phyloP scores from a whole-genome alignment of 2,113 vertebrate genomes.

The Sinocyclocheilus anophthalmus region DNA sequence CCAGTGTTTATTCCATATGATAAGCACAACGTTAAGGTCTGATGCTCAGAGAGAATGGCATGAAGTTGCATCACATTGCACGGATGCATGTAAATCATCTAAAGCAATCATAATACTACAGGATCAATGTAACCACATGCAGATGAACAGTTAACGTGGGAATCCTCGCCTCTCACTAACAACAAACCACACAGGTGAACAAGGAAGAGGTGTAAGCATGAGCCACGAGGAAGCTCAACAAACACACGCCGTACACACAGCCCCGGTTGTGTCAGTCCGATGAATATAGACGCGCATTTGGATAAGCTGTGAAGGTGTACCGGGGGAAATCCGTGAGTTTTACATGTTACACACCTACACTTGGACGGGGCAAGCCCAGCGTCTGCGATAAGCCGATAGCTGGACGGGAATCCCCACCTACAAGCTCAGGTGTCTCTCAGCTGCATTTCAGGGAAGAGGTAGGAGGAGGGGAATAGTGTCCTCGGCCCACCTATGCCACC shows the following conservation, averaged over 20 bases:
- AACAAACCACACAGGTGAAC: conserved; percentile 29
- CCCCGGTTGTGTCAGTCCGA: neutral
- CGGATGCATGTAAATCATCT: neutral
- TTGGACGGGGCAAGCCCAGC: conserved; percentile 43
- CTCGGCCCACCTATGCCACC: neutral
- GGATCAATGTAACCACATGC: neutral
- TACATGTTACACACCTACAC: conserved; percentile 60
- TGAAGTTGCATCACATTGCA: neutral
- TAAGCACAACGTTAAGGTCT: neutral
- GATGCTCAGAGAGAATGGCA: neutral
- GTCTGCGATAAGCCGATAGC: conserved; percentile 36
- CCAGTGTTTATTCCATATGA: neutral
- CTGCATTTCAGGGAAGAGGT: conserved; percentile 56
- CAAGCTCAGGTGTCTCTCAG: conserved; percentile 56
- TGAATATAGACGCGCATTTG: conserved; percentile 22
- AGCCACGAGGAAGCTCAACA: conserved; percentile 29
- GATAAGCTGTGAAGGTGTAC: conserved; percentile 49
- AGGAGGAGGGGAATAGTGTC: conserved; percentile 55
- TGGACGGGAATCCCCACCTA: conserved; percentile 63
- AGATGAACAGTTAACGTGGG: neutral
- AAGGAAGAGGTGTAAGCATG: conserved; percentile 5
- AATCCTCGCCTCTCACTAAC: conserved; percentile 40
- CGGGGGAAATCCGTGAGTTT: conserved; percentile 70
- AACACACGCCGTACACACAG: neutral
- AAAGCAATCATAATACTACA: neutral